Base-by-base conservation (phyloP, 2,113 vertebrate species). In the Platysteira castanea region DNA sequence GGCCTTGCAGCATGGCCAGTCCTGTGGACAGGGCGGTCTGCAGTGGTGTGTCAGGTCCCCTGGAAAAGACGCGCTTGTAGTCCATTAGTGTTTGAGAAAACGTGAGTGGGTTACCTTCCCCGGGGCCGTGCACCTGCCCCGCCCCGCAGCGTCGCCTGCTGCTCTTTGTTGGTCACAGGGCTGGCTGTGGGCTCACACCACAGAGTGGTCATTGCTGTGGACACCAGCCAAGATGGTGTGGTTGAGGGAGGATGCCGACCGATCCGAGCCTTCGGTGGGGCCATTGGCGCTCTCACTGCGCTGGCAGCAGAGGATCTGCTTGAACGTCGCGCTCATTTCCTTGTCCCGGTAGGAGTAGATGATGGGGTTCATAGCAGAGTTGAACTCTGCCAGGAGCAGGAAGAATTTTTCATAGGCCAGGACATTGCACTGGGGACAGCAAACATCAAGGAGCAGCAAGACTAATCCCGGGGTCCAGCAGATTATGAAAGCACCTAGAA, bases 281-380 rank as follows among this genome's bases (percentile, higher is more conserved):
- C 99, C 99, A 0, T 99, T 99, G 93, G 98, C 82, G 8, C 96
- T 99, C 95, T 99, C 99, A 1, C 98, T 98, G 84, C 99, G 98
- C 96, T 99, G 99, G 96, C 99, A 99, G 96, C 99, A 99, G 60
- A 99, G 98, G 96, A 99, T 99, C 98, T 99, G 99, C 84, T 98
- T 98, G 98, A 99, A 99, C 64, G 99, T 99, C 3, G 99, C 98
- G 1, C 99, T 99, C 99, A 99, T 99, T 96, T 99, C 99, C 92
- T 99, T 99, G 98, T 99, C 99, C 4, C 99, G 98, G 95, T 99
- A 99, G 56, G 99, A 99, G 97, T 99, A 99, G 97, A 99, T 99
- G 97, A 99, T 99, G 93, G 99, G 99, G 97, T 99, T 99, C 99
- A 99, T 99, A 94, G 99, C 99, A 0, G 99, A 99, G 98, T 99